A percentile compares a stretch with the other conserved stretches of the same genome.
These are phyloP conservation scores for Acanthosoma haemorrhoidale DNA, from an alignment of 2,888 invertebrate species.

Conservation along the genomic window DNA sequence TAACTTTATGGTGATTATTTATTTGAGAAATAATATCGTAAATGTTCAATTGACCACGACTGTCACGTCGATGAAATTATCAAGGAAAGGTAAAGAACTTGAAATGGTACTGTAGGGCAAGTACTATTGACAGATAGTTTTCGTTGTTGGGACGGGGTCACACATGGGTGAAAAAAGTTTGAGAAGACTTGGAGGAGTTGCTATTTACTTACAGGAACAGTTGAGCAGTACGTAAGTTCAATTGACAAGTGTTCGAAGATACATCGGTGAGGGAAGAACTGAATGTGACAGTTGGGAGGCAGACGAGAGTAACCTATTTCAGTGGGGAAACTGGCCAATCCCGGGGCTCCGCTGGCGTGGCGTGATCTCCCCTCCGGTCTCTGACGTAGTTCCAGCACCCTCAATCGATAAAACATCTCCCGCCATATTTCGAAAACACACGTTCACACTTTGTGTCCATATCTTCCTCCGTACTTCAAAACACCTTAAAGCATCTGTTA, in stretches of 20 bases:
- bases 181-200: no score
- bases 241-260: not conserved
- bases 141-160: no score
- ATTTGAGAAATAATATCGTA: no score
- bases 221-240: not conserved
- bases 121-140: no score
- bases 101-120: no score
- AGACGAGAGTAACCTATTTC: slow-evolving; percentile 18
- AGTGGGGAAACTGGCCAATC: slow-evolving; percentile 27
- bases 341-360: slow-evolving; percentile 19
- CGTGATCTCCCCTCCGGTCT: slow-evolving; percentile 30
- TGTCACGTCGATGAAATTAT: no score
- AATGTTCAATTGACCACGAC: no score
- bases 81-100: no score
- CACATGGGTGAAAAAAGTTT: no score
- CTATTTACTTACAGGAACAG: slow-evolving; percentile 1
- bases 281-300: not conserved
- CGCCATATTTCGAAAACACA: not conserved
- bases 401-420: not conserved
- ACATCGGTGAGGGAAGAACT: slow-evolving; percentile 1
- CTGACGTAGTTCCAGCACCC: slow-evolving; percentile 23
- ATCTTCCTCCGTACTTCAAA: not conserved
- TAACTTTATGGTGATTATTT: no score
- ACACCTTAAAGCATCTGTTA: slow-evolving; percentile 1
- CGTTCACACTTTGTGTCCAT: not conserved